Conservation (phyloP, 2,888 invertebrate species). For the Diaphora mendica region DNA sequence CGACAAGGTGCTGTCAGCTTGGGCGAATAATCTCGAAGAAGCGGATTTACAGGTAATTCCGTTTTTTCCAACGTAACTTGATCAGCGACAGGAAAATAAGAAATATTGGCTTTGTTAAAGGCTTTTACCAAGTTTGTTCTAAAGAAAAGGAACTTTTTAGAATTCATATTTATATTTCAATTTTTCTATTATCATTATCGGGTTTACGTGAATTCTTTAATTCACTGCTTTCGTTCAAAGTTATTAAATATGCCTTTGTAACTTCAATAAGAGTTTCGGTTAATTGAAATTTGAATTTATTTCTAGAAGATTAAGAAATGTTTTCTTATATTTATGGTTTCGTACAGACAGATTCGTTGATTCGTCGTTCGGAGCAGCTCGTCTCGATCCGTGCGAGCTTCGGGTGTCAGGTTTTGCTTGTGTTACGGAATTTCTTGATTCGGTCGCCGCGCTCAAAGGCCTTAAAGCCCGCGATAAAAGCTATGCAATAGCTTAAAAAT, state of each 20-base stretch:
- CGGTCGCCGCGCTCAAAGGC: no score
- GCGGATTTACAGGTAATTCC: conserved; percentile 40
- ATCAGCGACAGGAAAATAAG: conserved; percentile 24
- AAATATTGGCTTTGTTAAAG: conserved; percentile 20
- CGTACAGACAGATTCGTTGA: no score
- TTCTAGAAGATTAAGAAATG: background rate
- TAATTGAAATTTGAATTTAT: background rate
- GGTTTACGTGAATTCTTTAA: background rate
- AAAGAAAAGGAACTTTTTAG: background rate
- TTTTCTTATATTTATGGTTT: background rate
- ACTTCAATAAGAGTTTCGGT: background rate
- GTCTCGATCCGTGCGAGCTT: no score
- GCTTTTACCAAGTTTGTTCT: background rate
- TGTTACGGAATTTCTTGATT: no score
- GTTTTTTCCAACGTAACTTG: conserved; percentile 30
- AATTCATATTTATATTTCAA: background rate
- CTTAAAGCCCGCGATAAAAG: no score
- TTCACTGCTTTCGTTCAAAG: background rate
- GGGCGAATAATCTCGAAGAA: conserved; percentile 33
- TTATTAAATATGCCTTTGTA: background rate
- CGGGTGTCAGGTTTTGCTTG: no score
- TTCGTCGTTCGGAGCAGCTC: no score
- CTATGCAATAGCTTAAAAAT: no score
- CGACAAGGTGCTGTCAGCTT: conserved; percentile 31
- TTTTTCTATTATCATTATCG: background rate